These are phyloP conservation scores for Plectropomus leopardus DNA, from an alignment of 2,113 vertebrate species.

Conservation along the genomic window DNA sequence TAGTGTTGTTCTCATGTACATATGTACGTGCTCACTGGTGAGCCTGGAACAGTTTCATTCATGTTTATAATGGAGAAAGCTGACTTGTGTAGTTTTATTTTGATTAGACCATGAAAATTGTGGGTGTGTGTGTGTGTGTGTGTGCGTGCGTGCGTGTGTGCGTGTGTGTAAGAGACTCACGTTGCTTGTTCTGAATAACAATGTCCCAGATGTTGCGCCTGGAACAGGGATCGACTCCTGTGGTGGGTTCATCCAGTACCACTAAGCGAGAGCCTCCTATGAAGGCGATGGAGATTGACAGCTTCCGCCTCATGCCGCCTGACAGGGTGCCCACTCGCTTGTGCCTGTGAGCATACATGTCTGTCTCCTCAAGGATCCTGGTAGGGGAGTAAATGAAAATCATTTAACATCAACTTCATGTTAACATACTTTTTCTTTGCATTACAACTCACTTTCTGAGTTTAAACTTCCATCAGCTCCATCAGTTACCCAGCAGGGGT, in stretches of 20 bases:
- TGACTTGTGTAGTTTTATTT: too few species aligned
- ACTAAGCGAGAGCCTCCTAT: conserved; percentile 96
- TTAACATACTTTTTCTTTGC: conserved; percentile 43
- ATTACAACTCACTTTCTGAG: conserved; percentile 37
- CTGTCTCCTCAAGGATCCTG: conserved; percentile 94
- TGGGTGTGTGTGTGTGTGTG: too few species aligned
- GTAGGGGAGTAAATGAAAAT: conserved; percentile 53
- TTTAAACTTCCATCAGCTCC: conserved; percentile 24
- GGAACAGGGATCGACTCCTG: conserved; percentile 97
- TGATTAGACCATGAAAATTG: neutral
- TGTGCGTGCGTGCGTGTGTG: conserved; percentile 13
- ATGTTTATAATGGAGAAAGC: too few species aligned
- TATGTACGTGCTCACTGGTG: too few species aligned
- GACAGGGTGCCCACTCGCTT: conserved; percentile 93
- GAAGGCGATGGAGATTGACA: conserved; percentile 97
- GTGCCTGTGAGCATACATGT: conserved; percentile 92
- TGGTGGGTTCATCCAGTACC: conserved; percentile 97
- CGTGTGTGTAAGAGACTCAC: conserved; percentile 79
- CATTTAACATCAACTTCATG: conserved; percentile 38
- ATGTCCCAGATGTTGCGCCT: conserved; percentile 98
- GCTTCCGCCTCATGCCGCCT: conserved; percentile 97
- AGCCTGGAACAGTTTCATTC: too few species aligned
- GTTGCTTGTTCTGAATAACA: conserved; percentile 93
- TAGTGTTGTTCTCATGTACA: too few species aligned
- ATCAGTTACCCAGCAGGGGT: conserved; percentile 44